Evolutionary conservation across 1,140 invertebrate species (phyloP).

Genomic region (Dolichoris vasculosae): DNA sequence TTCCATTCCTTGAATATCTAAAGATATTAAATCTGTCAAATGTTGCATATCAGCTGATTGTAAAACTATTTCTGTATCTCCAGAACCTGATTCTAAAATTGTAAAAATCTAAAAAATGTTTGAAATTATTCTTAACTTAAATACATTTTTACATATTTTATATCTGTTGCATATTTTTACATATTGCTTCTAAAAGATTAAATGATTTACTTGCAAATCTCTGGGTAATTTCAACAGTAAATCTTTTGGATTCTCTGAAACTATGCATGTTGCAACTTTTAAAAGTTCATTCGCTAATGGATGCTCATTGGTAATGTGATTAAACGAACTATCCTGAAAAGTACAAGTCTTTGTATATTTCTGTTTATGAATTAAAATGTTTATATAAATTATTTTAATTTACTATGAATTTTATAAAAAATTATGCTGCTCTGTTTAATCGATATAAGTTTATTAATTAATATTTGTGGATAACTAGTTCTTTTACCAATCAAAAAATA

Average conservation of each 20-base stretch:
- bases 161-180: neutral
- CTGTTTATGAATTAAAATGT: neutral
- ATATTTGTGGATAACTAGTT: no score
- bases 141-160: neutral
- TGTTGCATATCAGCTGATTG: constrained; percentile 73
- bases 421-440: no score
- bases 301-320: constrained; percentile 48
- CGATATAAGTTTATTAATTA: no score
- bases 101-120: constrained; percentile 72
- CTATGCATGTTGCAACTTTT: constrained; percentile 77
- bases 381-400: constrained; percentile 4
- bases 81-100: constrained; percentile 73
- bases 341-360: neutral
- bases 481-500: no score
- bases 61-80: constrained; percentile 68
- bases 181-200: neutral
- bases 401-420: constrained; percentile 29
- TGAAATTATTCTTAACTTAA: constrained; percentile 27
- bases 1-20: constrained; percentile 78
- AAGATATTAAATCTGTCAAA: constrained; percentile 75
- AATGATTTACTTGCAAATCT: constrained; percentile 75
- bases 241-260: constrained; percentile 71
- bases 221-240: constrained; percentile 74
- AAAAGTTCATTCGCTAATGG: constrained; percentile 66
- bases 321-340: constrained; percentile 35